A percentile compares a stretch with the other conserved stretches of the same genome.
Evolutionary conservation across 1,140 invertebrate species (phyloP).

Genomic region (Oryzaephilus surinamensis): DNA sequence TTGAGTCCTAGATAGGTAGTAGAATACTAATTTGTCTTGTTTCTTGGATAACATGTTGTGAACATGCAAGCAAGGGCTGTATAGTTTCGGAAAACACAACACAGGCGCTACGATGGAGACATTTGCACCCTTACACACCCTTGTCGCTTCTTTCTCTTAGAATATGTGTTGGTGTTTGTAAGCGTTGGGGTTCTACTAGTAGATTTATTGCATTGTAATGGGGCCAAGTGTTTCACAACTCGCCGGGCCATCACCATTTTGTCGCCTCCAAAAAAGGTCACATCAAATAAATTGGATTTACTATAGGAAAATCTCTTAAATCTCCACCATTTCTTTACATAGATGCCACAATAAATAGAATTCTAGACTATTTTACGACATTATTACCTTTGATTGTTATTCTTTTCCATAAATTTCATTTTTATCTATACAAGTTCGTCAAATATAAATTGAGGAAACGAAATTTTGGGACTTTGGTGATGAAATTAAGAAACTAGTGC

Average conservation of each 20-base stretch:
- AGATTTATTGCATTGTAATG: slow-evolving; percentile 38
- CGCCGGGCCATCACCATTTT: slow-evolving; percentile 35
- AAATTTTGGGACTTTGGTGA: too few species aligned
- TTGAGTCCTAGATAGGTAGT: not conserved
- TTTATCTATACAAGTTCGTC: too few species aligned
- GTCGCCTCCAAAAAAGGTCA: slow-evolving; percentile 27
- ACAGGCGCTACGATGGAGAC: slow-evolving; percentile 20
- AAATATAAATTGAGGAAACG: too few species aligned
- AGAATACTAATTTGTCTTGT: slow-evolving; percentile 21
- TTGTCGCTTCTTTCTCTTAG: not conserved
- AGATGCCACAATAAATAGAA: slow-evolving; percentile 24
- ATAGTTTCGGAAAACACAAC: slow-evolving; percentile 3
- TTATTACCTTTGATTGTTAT: slow-evolving; percentile 38
- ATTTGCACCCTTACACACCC: slow-evolving; percentile 16
- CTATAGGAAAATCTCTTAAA: slow-evolving; percentile 7
- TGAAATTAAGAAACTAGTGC: too few species aligned
- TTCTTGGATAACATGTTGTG: slow-evolving; percentile 19
- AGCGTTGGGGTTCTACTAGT: slow-evolving; percentile 9
- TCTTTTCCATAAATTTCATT: too few species aligned
- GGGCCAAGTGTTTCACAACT: slow-evolving; percentile 36
- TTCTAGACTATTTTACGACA: slow-evolving; percentile 32
- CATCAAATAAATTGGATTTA: slow-evolving; percentile 34
- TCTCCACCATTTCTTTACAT: slow-evolving; percentile 20
- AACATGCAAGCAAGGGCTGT: slow-evolving; percentile 18
- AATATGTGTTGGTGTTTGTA: not conserved